phyloP scores from a whole-genome alignment of 2,888 invertebrate species.

The Saturnia japonica region DNA sequence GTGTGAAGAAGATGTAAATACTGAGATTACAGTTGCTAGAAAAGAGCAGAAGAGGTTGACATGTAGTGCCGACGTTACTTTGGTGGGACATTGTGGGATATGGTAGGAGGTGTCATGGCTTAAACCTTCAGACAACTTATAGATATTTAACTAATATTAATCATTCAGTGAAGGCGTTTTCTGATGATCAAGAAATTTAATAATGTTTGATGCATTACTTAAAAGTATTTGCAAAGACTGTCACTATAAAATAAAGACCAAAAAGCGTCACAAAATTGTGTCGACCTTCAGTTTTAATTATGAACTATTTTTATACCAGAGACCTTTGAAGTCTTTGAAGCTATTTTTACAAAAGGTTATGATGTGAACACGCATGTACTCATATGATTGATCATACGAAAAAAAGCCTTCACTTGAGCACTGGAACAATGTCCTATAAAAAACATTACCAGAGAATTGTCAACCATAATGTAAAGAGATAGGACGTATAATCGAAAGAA shows the following conservation, averaged over 20 bases:
- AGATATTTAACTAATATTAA: too few relatives aligned
- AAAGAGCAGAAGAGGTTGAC: too few relatives aligned
- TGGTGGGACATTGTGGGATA: too few relatives aligned
- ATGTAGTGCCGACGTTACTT: too few relatives aligned
- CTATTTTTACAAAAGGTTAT: slow-evolving; percentile 14
- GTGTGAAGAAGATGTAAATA: too few relatives aligned
- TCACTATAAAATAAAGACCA: not conserved
- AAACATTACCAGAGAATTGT: slow-evolving; percentile 33
- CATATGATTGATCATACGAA: slow-evolving; percentile 56
- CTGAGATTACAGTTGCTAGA: too few relatives aligned
- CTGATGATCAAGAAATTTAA: too few relatives aligned
- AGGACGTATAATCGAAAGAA: not conserved
- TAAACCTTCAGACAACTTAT: too few relatives aligned
- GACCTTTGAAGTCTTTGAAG: slow-evolving; percentile 11
- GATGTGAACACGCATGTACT: slow-evolving; percentile 4
- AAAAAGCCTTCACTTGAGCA: slow-evolving; percentile 46
- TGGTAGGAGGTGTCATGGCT: too few relatives aligned
- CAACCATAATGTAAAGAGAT: not conserved
- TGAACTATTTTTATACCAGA: not conserved
- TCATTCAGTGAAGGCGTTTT: too few relatives aligned
- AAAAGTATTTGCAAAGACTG: too few relatives aligned
- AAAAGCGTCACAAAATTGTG: not conserved
- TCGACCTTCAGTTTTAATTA: slow-evolving; percentile 2
- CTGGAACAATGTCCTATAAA: slow-evolving; percentile 25
- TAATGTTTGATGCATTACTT: too few relatives aligned